Evolutionary conservation across 2,113 vertebrate genomes (phyloP).

Genomic region (Gobius niger): DNA sequence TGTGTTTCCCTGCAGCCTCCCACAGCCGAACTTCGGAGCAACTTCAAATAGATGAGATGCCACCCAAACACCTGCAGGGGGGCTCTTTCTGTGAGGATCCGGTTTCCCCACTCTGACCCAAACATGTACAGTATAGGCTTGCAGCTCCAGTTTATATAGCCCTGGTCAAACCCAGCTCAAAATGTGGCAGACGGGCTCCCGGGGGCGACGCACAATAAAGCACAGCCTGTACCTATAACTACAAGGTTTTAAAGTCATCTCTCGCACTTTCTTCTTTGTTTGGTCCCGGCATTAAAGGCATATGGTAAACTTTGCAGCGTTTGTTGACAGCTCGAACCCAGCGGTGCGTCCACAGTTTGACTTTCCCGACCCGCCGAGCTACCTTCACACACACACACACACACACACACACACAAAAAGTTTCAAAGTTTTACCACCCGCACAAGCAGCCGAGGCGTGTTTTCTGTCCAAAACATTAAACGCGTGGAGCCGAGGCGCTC

Average conservation of each 20-base stretch:
- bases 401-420: not conserved
- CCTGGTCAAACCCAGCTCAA: too few species aligned
- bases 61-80: too few species aligned
- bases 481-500: not conserved
- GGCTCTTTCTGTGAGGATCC: too few species aligned
- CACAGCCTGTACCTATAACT: too few species aligned
- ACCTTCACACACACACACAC: not conserved
- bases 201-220: too few species aligned
- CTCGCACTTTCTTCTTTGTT: not conserved
- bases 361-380: not conserved
- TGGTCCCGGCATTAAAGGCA: not conserved
- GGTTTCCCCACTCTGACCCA: too few species aligned
- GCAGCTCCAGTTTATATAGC: too few species aligned
- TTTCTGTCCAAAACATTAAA: not conserved
- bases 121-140: too few species aligned
- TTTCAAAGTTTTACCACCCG: not conserved
- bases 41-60: too few species aligned
- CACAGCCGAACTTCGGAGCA: too few species aligned
- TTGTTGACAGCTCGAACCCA: not conserved
- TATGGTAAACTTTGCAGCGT: constrained; percentile 22
- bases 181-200: too few species aligned
- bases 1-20: too few species aligned
- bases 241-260: not conserved
- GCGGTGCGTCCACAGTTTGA: constrained; percentile 1
- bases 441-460: not conserved